Evolutionary conservation across 2,888 invertebrate species (phyloP).

Genomic region (Acronicta alni): DNA sequence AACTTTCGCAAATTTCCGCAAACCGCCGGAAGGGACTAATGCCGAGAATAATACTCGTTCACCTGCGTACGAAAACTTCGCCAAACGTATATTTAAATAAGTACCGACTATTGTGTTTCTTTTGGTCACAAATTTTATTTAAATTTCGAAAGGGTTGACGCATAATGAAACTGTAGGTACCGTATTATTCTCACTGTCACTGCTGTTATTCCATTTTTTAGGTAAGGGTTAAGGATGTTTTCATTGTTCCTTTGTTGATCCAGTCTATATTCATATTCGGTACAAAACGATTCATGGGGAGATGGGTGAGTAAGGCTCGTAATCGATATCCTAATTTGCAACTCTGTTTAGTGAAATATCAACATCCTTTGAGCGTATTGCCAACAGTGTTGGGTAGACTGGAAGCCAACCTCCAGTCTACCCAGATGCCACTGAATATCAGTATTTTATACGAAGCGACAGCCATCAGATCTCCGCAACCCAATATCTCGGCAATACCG

Average conservation of each 20-base stretch:
- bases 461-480: too few relatives aligned
- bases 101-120: constrained; percentile 54
- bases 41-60: constrained; percentile 46
- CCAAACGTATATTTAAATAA: constrained; percentile 60
- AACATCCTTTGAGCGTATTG: too few relatives aligned
- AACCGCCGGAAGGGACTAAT: constrained; percentile 65
- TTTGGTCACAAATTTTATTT: constrained; percentile 51
- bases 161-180: constrained; percentile 46
- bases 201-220: constrained; percentile 39
- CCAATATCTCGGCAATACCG: too few relatives aligned
- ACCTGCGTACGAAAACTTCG: constrained; percentile 52
- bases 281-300: constrained; percentile 12
- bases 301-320: constrained; percentile 11
- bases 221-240: constrained; percentile 16
- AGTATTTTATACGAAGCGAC: too few relatives aligned
- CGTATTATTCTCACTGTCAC: constrained; percentile 37
- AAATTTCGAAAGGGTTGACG: constrained; percentile 49
- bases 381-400: too few relatives aligned
- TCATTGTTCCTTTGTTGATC: constrained; percentile 17
- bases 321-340: too few relatives aligned
- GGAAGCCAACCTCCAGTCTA: too few relatives aligned
- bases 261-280: constrained; percentile 28
- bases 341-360: too few relatives aligned
- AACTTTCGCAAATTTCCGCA: constrained; percentile 31
- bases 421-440: too few relatives aligned